phyloP scores from a whole-genome alignment of 2,797 vertebrate genomes.

The Gymnoscopelus microlampas region DNA sequence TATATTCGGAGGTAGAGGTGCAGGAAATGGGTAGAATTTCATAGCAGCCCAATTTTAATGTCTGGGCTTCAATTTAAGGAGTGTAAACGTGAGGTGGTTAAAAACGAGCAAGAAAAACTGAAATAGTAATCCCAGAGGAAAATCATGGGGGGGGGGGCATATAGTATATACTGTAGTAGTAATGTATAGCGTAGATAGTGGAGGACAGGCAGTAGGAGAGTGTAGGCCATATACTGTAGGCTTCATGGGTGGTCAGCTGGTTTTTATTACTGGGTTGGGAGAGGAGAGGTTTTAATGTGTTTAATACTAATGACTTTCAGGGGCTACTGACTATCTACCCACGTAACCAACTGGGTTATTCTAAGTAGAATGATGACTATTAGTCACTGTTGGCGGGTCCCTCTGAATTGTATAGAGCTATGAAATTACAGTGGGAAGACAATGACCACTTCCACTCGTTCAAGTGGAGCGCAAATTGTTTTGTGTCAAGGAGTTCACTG shows the following conservation, averaged over 20 bases:
- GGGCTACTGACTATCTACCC: too few species aligned
- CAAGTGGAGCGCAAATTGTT: too few species aligned
- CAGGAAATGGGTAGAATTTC: conserved; percentile 58
- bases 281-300: conserved; percentile 27
- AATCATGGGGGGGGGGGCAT: not conserved
- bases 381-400: too few species aligned
- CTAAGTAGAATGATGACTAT: too few species aligned
- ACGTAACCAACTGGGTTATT: too few species aligned
- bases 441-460: too few species aligned
- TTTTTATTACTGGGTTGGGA: conserved; percentile 42
- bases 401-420: too few species aligned
- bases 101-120: conserved; percentile 51
- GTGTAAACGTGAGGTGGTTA: conserved; percentile 34
- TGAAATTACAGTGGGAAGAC: too few species aligned
- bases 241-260: conserved; percentile 61
- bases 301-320: too few species aligned
- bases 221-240: conserved; percentile 31
- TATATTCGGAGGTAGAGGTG: conserved; percentile 45
- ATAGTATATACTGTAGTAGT: too few species aligned
- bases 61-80: conserved; percentile 55
- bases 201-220: conserved; percentile 62
- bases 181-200: conserved; percentile 39
- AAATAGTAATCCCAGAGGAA: conserved; percentile 51
- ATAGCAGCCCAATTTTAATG: conserved; percentile 67
- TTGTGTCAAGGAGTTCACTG: too few species aligned